Percentiles rank a stretch among this genome's conserved stretches.
These are phyloP conservation scores for Uloborus plumipes DNA, from an alignment of 2,888 invertebrate genomes.

Conservation along the genomic window DNA sequence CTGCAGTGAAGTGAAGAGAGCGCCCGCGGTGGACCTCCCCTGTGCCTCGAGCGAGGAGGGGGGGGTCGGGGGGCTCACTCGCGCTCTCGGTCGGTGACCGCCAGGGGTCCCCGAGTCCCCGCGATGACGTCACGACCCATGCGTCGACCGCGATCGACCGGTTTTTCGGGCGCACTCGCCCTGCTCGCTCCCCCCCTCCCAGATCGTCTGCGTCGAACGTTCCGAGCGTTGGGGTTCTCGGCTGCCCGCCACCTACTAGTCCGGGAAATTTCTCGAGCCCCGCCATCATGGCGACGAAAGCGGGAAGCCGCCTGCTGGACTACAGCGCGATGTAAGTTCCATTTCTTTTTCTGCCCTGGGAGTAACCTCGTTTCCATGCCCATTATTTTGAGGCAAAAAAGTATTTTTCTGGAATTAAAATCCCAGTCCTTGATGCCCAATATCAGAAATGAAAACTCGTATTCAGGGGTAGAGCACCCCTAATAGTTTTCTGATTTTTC, in stretches of 20 bases:
- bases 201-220: neutral
- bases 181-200: neutral
- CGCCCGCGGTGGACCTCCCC: constrained; percentile 35
- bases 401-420: too few species aligned
- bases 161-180: neutral
- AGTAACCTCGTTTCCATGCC: too few species aligned
- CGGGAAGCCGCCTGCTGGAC: too few species aligned
- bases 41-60: neutral
- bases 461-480: too few species aligned
- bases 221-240: neutral
- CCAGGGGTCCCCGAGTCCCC: constrained; percentile 40
- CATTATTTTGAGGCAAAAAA: too few species aligned
- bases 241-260: neutral
- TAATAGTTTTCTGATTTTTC: too few species aligned
- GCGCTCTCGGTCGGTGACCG: constrained; percentile 51
- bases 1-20: neutral
- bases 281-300: too few species aligned
- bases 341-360: too few species aligned
- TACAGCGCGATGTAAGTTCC: too few species aligned
- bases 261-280: too few species aligned
- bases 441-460: too few species aligned
- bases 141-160: constrained; percentile 60
- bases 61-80: neutral
- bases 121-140: constrained; percentile 48
- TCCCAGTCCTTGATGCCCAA: too few species aligned